A percentile compares a stretch with the other conserved stretches of the same genome.
Evolutionary conservation across 2,113 vertebrate genomes (phyloP).

Genomic region (Catharus fuscescens): DNA sequence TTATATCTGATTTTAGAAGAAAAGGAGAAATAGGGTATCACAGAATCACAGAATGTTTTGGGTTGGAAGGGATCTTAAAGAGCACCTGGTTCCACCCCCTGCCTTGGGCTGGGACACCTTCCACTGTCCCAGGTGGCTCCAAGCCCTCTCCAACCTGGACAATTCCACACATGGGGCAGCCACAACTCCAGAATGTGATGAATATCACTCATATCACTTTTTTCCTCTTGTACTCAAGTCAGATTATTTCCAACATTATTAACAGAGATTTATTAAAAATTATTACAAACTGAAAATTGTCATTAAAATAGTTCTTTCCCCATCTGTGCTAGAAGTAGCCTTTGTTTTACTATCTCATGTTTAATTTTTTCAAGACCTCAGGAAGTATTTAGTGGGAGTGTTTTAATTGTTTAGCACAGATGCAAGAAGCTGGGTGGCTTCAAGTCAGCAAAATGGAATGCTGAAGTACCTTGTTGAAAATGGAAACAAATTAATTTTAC

Average conservation of each 20-base stretch:
- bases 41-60: not conserved
- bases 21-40: not conserved
- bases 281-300: not conserved
- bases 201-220: not conserved
- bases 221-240: not conserved
- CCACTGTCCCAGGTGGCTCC: not conserved
- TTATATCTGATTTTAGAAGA: not conserved
- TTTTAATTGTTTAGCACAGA: conserved; percentile 40
- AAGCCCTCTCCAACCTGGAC: accelerated
- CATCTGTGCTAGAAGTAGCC: not conserved
- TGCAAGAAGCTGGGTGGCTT: conserved; percentile 1
- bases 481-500: conserved; percentile 53
- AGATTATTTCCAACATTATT: not conserved
- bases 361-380: not conserved
- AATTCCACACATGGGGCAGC: not conserved
- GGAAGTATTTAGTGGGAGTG: not conserved
- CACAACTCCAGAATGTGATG: not conserved
- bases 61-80: not conserved
- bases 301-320: not conserved
- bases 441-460: conserved; percentile 30
- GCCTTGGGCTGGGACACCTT: not conserved
- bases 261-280: not conserved
- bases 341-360: not conserved
- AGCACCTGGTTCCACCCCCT: accelerated
- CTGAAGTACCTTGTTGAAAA: conserved; percentile 3